A percentile compares a stretch with the other conserved stretches of the same genome.
Evolutionary conservation across 2,113 vertebrate genomes (phyloP).

Genomic region (Laticauda colubrina): DNA sequence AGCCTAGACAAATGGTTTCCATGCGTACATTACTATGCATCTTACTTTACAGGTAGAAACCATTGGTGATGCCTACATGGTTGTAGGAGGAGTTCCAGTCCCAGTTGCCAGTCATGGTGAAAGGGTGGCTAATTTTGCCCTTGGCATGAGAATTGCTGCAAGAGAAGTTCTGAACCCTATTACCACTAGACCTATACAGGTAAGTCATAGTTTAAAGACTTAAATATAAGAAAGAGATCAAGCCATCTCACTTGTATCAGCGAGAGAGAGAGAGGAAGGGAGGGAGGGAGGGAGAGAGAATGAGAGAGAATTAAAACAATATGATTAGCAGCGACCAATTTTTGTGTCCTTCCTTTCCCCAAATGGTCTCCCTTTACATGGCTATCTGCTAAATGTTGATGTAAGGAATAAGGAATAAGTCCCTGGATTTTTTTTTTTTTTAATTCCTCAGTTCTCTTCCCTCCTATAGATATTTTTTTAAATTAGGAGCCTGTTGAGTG

Average conservation of each 20-base stretch:
- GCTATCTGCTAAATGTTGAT: background rate
- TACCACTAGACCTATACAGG: conserved; percentile 71
- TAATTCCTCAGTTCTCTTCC: background rate
- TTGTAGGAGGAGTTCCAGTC: conserved; percentile 69
- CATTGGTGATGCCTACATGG: conserved; percentile 76
- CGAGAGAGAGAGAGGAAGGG: background rate
- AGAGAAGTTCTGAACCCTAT: conserved; percentile 71
- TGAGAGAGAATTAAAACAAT: background rate
- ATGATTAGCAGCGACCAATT: background rate
- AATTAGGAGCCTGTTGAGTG: background rate
- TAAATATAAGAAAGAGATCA: background rate
- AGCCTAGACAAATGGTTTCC: too few relatives aligned
- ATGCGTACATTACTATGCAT: background rate
- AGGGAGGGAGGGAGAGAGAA: background rate
- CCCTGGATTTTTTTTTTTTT: background rate
- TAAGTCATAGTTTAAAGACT: conserved; percentile 17
- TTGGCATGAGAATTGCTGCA: conserved; percentile 72
- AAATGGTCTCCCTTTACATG: background rate
- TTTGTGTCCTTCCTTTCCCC: background rate
- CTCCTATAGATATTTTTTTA: background rate
- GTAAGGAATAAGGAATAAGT: background rate
- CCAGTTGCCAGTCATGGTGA: conserved; percentile 62
- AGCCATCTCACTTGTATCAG: background rate
- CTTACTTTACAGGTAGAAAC: conserved; percentile 70
- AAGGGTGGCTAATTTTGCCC: conserved; percentile 74